phyloP scores from a whole-genome alignment of 1,140 invertebrate genomes.

The Drosophila nasuta region DNA sequence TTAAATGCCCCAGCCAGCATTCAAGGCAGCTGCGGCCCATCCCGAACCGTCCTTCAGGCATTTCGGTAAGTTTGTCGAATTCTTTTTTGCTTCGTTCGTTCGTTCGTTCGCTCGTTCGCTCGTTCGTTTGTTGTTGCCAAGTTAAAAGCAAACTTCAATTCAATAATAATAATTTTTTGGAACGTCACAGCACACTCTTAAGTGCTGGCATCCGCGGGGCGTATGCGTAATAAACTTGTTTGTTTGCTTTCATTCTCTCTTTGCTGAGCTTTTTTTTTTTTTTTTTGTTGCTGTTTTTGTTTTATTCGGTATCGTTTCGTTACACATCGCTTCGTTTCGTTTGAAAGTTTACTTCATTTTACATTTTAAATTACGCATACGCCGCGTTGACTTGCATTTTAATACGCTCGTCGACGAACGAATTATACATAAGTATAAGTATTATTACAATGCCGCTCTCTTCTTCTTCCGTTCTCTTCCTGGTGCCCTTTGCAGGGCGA shows the following conservation, averaged over 20 bases:
- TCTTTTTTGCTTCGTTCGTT: neutral
- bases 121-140: neutral
- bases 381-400: slow-evolving; percentile 77
- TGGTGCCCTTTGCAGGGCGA: slow-evolving; percentile 88
- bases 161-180: slow-evolving; percentile 50
- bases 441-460: slow-evolving; percentile 35
- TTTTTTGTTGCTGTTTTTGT: neutral
- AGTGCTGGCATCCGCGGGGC: slow-evolving; percentile 51
- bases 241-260: slow-evolving; percentile 27
- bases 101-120: too few species aligned
- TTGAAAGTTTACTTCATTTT: slow-evolving; percentile 67
- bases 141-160: slow-evolving; percentile 40
- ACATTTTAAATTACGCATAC: slow-evolving; percentile 83
- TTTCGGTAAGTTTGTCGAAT: slow-evolving; percentile 87
- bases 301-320: slow-evolving; percentile 32
- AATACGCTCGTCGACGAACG: slow-evolving; percentile 55
- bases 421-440: slow-evolving; percentile 51
- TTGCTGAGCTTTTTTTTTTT: slow-evolving; percentile 3
- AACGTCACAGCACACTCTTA: slow-evolving; percentile 1
- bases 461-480: slow-evolving; percentile 3
- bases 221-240: slow-evolving; percentile 76
- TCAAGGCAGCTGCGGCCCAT: slow-evolving; percentile 87
- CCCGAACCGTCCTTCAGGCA: slow-evolving; percentile 90
- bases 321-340: slow-evolving; percentile 34
- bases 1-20: slow-evolving; percentile 89